phyloP scores from a whole-genome alignment of 2,113 vertebrate species.

The Halichoeres trimaculatus region DNA sequence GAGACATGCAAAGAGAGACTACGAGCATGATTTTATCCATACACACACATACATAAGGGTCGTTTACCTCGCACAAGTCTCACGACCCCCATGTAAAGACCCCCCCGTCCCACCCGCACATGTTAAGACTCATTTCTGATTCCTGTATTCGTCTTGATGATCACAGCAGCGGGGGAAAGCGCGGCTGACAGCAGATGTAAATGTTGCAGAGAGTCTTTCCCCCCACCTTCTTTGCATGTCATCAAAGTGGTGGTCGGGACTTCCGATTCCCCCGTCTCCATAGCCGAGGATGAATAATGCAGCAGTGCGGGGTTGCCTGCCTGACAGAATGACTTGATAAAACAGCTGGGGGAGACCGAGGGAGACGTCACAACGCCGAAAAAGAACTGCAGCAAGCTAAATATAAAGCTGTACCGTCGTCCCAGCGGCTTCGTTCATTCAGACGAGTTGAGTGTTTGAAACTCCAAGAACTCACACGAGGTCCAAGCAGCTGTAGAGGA shows the following conservation, averaged over 20 bases:
- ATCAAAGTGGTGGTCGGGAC: conserved; percentile 75
- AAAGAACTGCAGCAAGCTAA: conserved; percentile 56
- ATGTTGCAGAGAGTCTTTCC: conserved; percentile 41
- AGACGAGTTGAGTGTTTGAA: background rate
- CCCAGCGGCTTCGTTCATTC: conserved; percentile 28
- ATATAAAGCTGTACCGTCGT: conserved; percentile 46
- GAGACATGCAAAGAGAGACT: conserved; percentile 6
- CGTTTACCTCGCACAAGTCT: conserved; percentile 35
- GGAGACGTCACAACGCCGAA: conserved; percentile 50
- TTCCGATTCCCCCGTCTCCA: conserved; percentile 70
- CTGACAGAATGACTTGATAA: conserved; percentile 71
- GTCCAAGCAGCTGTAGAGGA: background rate
- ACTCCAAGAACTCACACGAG: background rate
- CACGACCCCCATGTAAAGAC: background rate
- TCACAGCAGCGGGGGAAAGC: conserved; percentile 56
- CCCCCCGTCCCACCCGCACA: background rate
- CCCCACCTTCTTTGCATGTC: conserved; percentile 68
- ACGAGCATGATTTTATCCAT: background rate
- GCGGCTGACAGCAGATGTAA: conserved; percentile 59
- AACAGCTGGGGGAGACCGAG: conserved; percentile 71
- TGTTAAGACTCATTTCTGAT: conserved; percentile 29
- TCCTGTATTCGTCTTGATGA: conserved; percentile 46
- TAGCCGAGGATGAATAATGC: conserved; percentile 78
- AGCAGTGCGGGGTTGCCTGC: conserved; percentile 75
- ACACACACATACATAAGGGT: conserved; percentile 2